Percentiles rank a stretch among this genome's conserved stretches.
phyloP scores from a whole-genome alignment of 2,888 invertebrate species.

The Drosophila melanosoma region DNA sequence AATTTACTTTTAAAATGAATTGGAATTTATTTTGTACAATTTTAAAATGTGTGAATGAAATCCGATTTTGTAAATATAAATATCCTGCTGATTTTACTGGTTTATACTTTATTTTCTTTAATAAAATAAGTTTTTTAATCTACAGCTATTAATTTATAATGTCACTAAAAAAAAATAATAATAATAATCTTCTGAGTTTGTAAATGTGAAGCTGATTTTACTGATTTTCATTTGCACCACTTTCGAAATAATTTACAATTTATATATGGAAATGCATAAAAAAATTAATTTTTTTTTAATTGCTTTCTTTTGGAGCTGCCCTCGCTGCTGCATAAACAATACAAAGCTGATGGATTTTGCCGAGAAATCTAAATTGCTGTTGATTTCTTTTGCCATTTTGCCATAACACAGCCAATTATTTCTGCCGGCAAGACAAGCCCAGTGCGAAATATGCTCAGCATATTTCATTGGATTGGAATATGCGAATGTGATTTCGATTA shows the following conservation, averaged over 20 bases:
- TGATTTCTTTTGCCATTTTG: slow-evolving; percentile 35
- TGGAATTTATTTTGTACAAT: not conserved
- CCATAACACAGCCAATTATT: slow-evolving; percentile 32
- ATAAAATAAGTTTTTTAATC: not conserved
- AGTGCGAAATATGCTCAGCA: slow-evolving; percentile 9
- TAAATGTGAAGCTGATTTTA: not conserved
- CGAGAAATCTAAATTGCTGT: slow-evolving; percentile 20
- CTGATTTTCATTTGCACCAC: not conserved
- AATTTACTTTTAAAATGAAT: not conserved
- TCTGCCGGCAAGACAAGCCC: not conserved
- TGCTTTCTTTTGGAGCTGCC: not conserved
- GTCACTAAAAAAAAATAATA: not conserved
- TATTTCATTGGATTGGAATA: slow-evolving; percentile 28
- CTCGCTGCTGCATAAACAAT: slow-evolving; percentile 8
- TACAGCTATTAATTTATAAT: not conserved
- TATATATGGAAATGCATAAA: not conserved
- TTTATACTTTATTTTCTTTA: not conserved
- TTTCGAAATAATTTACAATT: not conserved
- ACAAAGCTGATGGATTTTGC: slow-evolving; percentile 8
- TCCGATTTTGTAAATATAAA: not conserved
- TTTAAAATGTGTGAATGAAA: not conserved
- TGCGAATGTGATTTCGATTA: slow-evolving; percentile 37
- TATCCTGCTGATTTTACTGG: not conserved
- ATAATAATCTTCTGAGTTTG: not conserved
- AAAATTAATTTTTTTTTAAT: not conserved